Conservation (phyloP, 2,113 vertebrate species). For the Prionailurus bengalensis region DNA sequence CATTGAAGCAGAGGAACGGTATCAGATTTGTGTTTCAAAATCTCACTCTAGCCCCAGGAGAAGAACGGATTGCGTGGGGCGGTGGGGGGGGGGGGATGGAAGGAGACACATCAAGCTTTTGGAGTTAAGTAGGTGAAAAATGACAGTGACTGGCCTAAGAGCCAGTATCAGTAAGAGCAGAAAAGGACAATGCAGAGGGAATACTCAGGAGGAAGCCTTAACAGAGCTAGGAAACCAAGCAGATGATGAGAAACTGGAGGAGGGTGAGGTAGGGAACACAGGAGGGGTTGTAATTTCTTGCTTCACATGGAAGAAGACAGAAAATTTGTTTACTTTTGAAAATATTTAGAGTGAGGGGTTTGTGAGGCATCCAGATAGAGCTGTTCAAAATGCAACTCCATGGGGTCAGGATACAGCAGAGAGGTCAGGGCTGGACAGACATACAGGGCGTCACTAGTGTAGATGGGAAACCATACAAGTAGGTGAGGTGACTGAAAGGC, state of each 20-base stretch:
- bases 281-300: neutral
- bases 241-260: neutral
- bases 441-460: neutral
- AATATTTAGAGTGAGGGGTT: neutral
- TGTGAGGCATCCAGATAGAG: neutral
- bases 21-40: constrained; percentile 48
- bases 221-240: neutral
- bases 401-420: neutral
- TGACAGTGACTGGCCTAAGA: neutral
- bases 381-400: neutral
- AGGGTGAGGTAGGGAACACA: neutral
- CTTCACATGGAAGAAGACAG: neutral
- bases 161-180: neutral
- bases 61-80: neutral
- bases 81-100: neutral
- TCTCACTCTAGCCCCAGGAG: constrained; percentile 22
- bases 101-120: neutral
- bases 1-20: neutral
- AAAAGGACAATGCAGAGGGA: neutral
- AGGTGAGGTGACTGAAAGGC: neutral
- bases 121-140: neutral
- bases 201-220: constrained; percentile 22
- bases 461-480: neutral
- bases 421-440: neutral
- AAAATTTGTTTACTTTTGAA: constrained; percentile 4